Base-by-base conservation (phyloP, 2,797 vertebrate species). In the Poeciliopsis turneri region DNA sequence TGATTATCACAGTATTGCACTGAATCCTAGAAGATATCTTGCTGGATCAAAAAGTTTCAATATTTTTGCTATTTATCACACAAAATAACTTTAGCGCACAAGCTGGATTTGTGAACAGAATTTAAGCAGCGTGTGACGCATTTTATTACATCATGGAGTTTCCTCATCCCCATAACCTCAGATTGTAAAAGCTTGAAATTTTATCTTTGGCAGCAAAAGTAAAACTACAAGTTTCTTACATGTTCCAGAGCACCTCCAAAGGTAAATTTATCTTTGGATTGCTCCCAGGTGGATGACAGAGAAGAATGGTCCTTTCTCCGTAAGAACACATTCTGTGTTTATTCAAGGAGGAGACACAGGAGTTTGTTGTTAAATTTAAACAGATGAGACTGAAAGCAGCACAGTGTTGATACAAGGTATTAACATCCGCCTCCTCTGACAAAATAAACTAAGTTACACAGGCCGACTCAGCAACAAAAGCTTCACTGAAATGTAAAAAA, bases 221-320 rank as follows among this genome's bases (percentile, higher is more conserved):
- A 59, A 70, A 78, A 59, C 41, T 28, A 69, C 49, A 69, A 1
- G 64, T 39, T 47, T 43, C 78, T 82, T 76, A 23, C 51, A 33
- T 72, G 16, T 57, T 43, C 15, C 49, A 28, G 23, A 88, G 76
- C 80, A 86, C 91, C 92, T 90, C 91, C 91, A 90, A 89, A 30
- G 45, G 78, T 86, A 94, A 94, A 94, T 76, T 93, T 45, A 20
- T 20, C 16, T 78, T 75, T 30, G 25, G 13, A 76, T 59, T 72
- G 73, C 82, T 83, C 55, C 79, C 23, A 90, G 75, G 61, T 83
- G 80, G 15, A 79, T 51, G 49, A 71, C 36, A 59, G 74, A 46
- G 33, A 86, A 8, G 45, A 23, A 81, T 12, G 28, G 2, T 49
- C 1, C 16, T 49, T 81, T 74, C 39, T 80, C 51, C 5, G 33